Base-by-base conservation (phyloP, 1,140 invertebrate genomes). In the Agrypnia vestita region DNA sequence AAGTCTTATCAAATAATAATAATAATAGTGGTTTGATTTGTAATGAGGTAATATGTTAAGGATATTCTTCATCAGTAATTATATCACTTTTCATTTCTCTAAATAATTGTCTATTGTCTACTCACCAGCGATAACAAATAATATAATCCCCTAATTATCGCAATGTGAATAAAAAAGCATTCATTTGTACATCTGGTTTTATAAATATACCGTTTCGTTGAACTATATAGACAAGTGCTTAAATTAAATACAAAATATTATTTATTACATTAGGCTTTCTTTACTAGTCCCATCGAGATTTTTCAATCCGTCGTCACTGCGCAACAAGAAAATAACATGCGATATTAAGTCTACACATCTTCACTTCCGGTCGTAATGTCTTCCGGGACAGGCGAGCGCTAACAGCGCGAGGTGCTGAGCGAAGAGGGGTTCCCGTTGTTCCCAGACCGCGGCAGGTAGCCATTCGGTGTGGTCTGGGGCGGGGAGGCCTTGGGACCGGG, bases 31-130 rank as follows among this genome's bases (percentile, higher is more conserved):
- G 61, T 75, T 76, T 61, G 43, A 67, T 81, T 81, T 78, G 71
- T 47, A 80, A 81, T 78, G 80, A 81, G 80, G 80, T 81, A 81
- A 81, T 81, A 81, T 81, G 80, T 81, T 81, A 78, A 78, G 80
- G 80, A 81, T 81, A 79, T 82, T 82, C 61, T 78, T 55, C n/a
- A 75, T 62, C 64, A 62, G n/a, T 73, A 71, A 13, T 47, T 44
- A 44, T 43, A 35, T 56, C 51, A 56, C 71, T 55, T 72, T 53
- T 55, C 71, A 74, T 74, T 74, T 74, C 51, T 74, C 71, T 56
- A 74, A 74, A 74, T 35, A 35, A 35, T 74, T 55, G 25, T 74
- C 71, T 56, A 35, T 74, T 55, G 25, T 74, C 71, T 56, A 56
- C 35, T 56, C 51, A 35, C 71, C n/a, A 25, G 44, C 51, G 51